Evolutionary conservation across 2,113 vertebrate species (phyloP), one percentile per base, ranked within the genome.

Genomic region (Misgurnus anguillicaudatus): DNA sequence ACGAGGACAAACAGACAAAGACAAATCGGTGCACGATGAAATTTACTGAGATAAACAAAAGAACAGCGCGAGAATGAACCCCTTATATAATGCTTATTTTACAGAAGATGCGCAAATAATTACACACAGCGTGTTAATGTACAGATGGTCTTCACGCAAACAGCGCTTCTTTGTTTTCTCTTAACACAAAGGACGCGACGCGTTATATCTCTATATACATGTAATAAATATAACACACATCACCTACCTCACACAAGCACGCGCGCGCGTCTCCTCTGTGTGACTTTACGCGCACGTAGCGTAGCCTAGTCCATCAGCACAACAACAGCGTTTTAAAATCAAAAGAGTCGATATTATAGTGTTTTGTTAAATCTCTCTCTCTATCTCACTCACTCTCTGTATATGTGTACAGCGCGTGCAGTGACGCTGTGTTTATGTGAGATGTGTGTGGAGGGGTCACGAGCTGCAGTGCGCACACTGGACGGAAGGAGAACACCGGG

Each of bases 1-100:
- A 78, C 42, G 66, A 73, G 66, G 64, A 21, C 4, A 78, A 24
- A 83, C 10, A 64, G 41, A 90, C 84, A 88, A 86, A 87, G 84
- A 55, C 77, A 42, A 31, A 31, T 31, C 24, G 24, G 24, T 19
- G 55, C 58, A 45, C 11, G 47, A 13, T 0, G 5, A 51, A 4
- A 10, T 13, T 13, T 51, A 4, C 47, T 51, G 10, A 51, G 4
- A 4, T 14, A 51, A 42, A 42, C 41, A 42, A 42, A 7, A 42
- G 41, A 42, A 31, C 24, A 31, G 24, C 24, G 24, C 24, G 24
- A 31, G 24, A 31, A 31, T 31, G 2, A 31, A 31, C 2, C 1
- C 1, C 3, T 3, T 31, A 31, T 31, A 2, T 31, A 31, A 31
- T 4, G 16, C 5, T 13, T 16, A 51, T 17, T 5, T 51, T 13